These are phyloP conservation scores for Machimus rusticus DNA, from an alignment of 2,888 invertebrate species.

Conservation along the genomic window DNA sequence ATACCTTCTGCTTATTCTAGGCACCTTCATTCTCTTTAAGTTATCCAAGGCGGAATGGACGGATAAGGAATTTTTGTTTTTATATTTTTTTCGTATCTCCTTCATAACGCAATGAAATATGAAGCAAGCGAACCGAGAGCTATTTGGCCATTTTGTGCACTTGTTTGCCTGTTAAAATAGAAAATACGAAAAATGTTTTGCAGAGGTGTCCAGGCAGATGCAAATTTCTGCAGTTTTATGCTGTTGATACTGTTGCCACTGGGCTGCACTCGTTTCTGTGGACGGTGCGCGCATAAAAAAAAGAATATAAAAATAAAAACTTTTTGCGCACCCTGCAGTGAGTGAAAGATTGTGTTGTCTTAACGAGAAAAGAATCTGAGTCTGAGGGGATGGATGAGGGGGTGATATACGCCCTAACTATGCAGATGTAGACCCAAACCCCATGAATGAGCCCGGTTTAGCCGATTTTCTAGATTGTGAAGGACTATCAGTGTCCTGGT, in stretches of 20 bases:
- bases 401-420: background rate
- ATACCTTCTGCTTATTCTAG: background rate
- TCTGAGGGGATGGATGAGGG: background rate
- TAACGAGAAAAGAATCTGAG: slow-evolving; percentile 7
- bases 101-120: background rate
- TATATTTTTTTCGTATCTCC: background rate
- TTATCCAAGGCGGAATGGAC: background rate
- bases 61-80: background rate
- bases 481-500: slow-evolving; percentile 3
- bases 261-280: background rate
- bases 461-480: slow-evolving; percentile 1
- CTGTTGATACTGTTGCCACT: background rate
- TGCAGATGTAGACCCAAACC: background rate
- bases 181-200: background rate
- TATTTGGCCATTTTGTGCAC: background rate
- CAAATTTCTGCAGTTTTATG: background rate
- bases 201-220: slow-evolving; percentile 8
- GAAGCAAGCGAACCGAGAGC: background rate
- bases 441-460: background rate
- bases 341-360: background rate
- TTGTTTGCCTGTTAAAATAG: background rate
- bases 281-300: background rate
- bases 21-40: background rate
- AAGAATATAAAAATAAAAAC: background rate
- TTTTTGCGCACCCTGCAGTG: background rate